Conservation (phyloP, 2,888 invertebrate species). For the Automeris io region DNA sequence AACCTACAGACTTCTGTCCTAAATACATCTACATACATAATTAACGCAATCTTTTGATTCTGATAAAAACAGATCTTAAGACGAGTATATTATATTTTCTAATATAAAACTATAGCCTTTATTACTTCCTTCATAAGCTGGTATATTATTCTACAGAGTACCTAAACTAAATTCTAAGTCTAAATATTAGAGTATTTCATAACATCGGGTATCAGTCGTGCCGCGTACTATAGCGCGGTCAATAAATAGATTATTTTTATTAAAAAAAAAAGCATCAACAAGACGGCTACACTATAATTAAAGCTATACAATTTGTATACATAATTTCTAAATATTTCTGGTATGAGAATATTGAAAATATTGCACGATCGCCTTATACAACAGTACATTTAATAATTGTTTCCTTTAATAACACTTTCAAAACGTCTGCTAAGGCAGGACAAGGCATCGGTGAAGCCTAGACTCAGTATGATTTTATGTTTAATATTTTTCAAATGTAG, state of each 20-base stretch:
- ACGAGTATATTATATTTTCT: slow-evolving; percentile 59
- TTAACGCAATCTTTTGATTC: no score
- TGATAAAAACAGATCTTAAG: no score
- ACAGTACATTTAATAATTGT: slow-evolving; percentile 50
- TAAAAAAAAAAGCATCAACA: slow-evolving; percentile 74
- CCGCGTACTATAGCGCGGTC: slow-evolving; percentile 66
- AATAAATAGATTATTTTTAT: slow-evolving; percentile 63
- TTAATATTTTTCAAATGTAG: slow-evolving; percentile 17
- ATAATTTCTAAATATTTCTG: slow-evolving; percentile 68
- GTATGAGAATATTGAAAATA: slow-evolving; percentile 70
- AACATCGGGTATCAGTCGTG: slow-evolving; percentile 69
- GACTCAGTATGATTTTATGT: slow-evolving; percentile 25
- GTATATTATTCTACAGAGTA: slow-evolving; percentile 32
- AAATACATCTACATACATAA: slow-evolving; percentile 17
- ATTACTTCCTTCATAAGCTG: slow-evolving; percentile 58
- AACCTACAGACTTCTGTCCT: slow-evolving; percentile 19
- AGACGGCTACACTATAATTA: slow-evolving; percentile 73
- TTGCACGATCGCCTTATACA: slow-evolving; percentile 63
- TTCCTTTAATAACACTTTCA: slow-evolving; percentile 33
- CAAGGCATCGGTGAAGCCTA: slow-evolving; percentile 55
- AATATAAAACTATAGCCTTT: slow-evolving; percentile 67
- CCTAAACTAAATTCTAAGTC: slow-evolving; percentile 51
- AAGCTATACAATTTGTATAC: slow-evolving; percentile 74
- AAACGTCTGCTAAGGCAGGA: slow-evolving; percentile 53
- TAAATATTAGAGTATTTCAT: slow-evolving; percentile 67